Percentiles rank a stretch among this genome's conserved stretches.
Evolutionary conservation across 2,797 vertebrate species (phyloP).

Genomic region (Pipistrellus kuhlii): DNA sequence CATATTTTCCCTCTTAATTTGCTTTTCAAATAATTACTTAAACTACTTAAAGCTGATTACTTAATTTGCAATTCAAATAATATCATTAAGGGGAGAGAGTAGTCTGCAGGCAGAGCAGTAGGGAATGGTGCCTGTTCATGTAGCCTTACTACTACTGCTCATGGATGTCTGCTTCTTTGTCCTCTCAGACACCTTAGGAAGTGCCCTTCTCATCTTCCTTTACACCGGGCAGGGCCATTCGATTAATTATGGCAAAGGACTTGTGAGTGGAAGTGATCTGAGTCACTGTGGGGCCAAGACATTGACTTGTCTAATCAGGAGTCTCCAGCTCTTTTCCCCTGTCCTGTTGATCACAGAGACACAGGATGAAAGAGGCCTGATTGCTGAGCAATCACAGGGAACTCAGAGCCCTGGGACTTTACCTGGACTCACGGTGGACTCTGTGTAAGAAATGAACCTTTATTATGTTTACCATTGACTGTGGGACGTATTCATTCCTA

Average conservation of each 20-base stretch:
- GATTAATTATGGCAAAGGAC: not conserved
- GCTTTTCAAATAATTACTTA: not conserved
- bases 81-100: not conserved
- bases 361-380: not conserved
- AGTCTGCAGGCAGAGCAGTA: not conserved
- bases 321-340: not conserved
- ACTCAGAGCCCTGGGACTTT: not conserved
- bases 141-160: not conserved
- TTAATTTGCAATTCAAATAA: not conserved
- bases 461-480: not conserved
- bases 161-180: not conserved
- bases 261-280: not conserved
- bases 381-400: not conserved
- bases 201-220: not conserved
- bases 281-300: not conserved
- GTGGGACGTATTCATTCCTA: not conserved
- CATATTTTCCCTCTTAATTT: conserved; percentile 34
- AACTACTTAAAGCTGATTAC: not conserved
- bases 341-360: not conserved
- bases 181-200: not conserved
- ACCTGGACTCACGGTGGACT: not conserved
- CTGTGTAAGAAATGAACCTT: not conserved
- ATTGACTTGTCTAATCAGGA: not conserved
- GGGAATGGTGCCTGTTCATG: not conserved
- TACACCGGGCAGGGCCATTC: not conserved